A percentile compares a stretch with the other conserved stretches of the same genome.
Conservation (phyloP, 2,113 vertebrate genomes). For the Seriola rivoliana region DNA sequence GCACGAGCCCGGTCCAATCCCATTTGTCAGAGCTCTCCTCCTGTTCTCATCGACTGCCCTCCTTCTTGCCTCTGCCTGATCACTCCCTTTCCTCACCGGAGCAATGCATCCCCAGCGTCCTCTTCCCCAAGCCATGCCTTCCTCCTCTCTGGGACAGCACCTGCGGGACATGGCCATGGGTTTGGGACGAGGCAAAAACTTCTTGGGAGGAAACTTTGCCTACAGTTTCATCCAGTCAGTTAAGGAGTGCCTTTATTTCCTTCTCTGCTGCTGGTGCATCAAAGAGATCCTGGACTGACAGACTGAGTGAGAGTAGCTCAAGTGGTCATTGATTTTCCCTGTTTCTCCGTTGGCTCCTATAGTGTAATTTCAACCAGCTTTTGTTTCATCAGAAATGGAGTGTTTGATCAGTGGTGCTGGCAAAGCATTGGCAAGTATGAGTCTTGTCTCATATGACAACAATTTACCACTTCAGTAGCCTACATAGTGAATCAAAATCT, state of each 20-base stretch:
- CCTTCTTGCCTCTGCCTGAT: conserved; percentile 20
- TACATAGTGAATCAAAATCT: background rate
- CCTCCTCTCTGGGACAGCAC: conserved; percentile 69
- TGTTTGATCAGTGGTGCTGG: conserved; percentile 44
- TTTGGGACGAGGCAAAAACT: conserved; percentile 67
- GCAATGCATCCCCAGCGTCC: conserved; percentile 82
- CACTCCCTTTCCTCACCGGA: conserved; percentile 6
- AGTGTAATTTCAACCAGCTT: conserved; percentile 48
- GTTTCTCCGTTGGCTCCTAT: conserved; percentile 27
- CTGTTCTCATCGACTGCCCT: conserved; percentile 4
- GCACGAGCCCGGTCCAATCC: conserved; percentile 17
- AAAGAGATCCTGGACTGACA: conserved; percentile 91
- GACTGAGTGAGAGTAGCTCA: conserved; percentile 30
- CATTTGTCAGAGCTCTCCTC: conserved; percentile 41
- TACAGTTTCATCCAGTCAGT: conserved; percentile 83
- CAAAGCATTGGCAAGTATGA: conserved; percentile 61
- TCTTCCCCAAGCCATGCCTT: conserved; percentile 72
- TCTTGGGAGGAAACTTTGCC: conserved; percentile 79
- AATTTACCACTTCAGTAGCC: conserved; percentile 2
- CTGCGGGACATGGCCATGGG: conserved; percentile 73
- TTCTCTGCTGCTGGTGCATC: conserved; percentile 96
- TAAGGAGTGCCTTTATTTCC: conserved; percentile 87
- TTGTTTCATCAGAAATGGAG: conserved; percentile 49
- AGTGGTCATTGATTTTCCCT: conserved; percentile 43
- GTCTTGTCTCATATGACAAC: conserved; percentile 22